Base-by-base conservation (phyloP, 2,113 vertebrate genomes). In the Cathartes aura region DNA sequence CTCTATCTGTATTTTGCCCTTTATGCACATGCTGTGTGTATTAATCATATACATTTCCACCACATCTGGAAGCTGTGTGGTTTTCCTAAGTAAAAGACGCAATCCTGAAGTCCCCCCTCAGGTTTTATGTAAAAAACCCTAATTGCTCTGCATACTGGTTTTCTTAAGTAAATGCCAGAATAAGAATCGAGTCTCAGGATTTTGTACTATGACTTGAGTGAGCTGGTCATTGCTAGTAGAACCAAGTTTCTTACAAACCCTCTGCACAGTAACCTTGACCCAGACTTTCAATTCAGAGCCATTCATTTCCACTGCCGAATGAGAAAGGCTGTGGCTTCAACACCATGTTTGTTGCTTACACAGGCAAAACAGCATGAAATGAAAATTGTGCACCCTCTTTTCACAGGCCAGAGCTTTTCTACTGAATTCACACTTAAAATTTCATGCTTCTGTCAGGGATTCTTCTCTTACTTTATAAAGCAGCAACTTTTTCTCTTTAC, bases 251-350 rank as follows among this genome's bases (percentile, higher is more conserved):
- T 68, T 48, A 68, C 8, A 68, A 62, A 53, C 15, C 5, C 30
- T 67, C 15, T 38, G 24, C 32, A 68, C 2, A 8, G n/a, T 34
- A 83, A 36, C 12, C 40, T 29, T 45, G 48, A 47, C 45, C 50
- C 5, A 34, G 36, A 30, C 43, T 43, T 50, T 22, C 14, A 64
- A 26, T 22, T 67, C 22, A 34, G 24, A 95, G 73, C 14, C 40
- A 18, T 60, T 43, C 20, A 12, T n/a, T 58, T 52, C 24, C 52
- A 72, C 6, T 40, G 24, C 34, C 0, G 0, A 70, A 78, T 12
- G 27, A 64, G 43, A 70, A 91, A 17, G 12, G 36, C 19, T 64
- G 36, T 8, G 40, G 43, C 34, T 89, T 87, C 64, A 74, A n/a
- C 36, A 47, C n/a, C 15, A 10, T 2, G 3, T 32, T 79, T 53